Percentiles rank a stretch among this genome's conserved stretches.
phyloP scores from a whole-genome alignment of 2,888 invertebrate genomes.

The Phalangium opilio region DNA sequence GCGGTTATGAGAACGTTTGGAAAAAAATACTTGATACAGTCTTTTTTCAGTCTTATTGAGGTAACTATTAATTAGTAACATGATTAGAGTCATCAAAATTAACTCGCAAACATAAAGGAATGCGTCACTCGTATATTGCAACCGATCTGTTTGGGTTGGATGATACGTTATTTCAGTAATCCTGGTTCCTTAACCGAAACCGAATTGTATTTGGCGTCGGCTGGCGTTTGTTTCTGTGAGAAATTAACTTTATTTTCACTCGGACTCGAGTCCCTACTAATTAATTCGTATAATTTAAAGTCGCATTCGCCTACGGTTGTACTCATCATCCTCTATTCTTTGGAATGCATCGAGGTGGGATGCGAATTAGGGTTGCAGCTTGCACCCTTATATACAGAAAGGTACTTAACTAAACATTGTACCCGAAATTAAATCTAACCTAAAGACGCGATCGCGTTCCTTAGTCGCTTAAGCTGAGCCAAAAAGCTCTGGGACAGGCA shows the following conservation, averaged over 20 bases:
- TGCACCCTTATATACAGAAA: slow-evolving; percentile 62
- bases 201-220: slow-evolving; percentile 55
- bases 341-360: slow-evolving; percentile 51
- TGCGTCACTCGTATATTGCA: slow-evolving; percentile 28
- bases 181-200: slow-evolving; percentile 26
- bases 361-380: slow-evolving; percentile 37
- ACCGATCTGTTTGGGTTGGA: slow-evolving; percentile 33
- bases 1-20: slow-evolving; percentile 17
- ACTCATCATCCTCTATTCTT: slow-evolving; percentile 81
- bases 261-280: too few species aligned
- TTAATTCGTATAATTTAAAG: slow-evolving; percentile 28
- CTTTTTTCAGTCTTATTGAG: slow-evolving; percentile 11
- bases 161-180: slow-evolving; percentile 32
- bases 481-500: slow-evolving; percentile 67
- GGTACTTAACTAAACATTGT: slow-evolving; percentile 31
- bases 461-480: slow-evolving; percentile 57
- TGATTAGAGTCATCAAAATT: too few species aligned
- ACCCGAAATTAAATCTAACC: too few species aligned
- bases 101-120: too few species aligned
- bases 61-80: slow-evolving; percentile 5
- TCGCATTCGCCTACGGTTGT: slow-evolving; percentile 56
- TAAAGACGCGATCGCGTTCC: too few species aligned
- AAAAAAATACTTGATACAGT: slow-evolving; percentile 8
- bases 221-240: slow-evolving; percentile 40
- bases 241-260: too few species aligned